Evolutionary conservation across 2,888 invertebrate genomes (phyloP).

Genomic region (Amphipyra berbera): DNA sequence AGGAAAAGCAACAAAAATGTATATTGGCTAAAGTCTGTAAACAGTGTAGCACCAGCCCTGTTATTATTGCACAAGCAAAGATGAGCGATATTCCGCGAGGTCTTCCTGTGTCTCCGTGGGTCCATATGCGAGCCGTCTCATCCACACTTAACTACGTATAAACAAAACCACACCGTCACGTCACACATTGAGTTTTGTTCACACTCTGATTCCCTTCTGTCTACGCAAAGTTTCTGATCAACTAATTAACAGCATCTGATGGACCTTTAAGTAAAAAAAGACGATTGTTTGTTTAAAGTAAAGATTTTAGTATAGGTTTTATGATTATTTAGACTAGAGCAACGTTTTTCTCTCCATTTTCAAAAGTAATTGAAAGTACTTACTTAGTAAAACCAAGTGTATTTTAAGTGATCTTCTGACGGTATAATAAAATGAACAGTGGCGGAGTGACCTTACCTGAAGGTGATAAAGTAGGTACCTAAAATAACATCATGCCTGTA

Average conservation of each 20-base stretch:
- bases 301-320: background rate
- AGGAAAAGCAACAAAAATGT: no score
- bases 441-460: no score
- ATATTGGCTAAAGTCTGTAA: no score
- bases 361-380: no score
- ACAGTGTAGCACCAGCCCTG: constrained; percentile 75
- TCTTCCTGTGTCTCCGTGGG: constrained; percentile 79
- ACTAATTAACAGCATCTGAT: constrained; percentile 10
- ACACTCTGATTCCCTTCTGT: constrained; percentile 47
- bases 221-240: constrained; percentile 26
- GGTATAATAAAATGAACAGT: no score
- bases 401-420: no score
- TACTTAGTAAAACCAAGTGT: no score
- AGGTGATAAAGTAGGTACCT: no score
- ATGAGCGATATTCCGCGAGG: constrained; percentile 79
- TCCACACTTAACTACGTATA: constrained; percentile 69
- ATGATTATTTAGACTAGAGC: no score
- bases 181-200: constrained; percentile 69
- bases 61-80: constrained; percentile 85
- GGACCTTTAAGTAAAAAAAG: background rate
- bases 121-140: constrained; percentile 82
- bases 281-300: background rate
- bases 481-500: no score
- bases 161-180: constrained; percentile 75
- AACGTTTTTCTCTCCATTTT: no score